phyloP scores from a whole-genome alignment of 2,797 vertebrate species.

The Phoebastria nigripes region DNA sequence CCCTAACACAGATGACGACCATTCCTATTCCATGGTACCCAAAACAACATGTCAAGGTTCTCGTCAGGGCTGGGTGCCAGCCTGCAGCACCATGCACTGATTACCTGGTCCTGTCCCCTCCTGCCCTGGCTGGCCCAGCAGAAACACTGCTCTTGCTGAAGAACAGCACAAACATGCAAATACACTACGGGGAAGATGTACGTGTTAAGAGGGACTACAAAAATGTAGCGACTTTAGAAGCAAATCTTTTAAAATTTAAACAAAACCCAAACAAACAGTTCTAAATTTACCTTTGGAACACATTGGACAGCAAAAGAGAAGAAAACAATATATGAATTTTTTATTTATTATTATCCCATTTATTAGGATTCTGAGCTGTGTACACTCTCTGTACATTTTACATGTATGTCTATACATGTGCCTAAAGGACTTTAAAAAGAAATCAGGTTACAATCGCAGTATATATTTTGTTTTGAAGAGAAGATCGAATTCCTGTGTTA shows the following conservation, averaged over 20 bases:
- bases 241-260: background rate
- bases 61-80: background rate
- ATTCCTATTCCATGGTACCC: background rate
- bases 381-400: background rate
- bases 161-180: background rate
- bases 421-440: background rate
- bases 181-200: accelerated
- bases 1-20: background rate
- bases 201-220: background rate
- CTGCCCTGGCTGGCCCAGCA: background rate
- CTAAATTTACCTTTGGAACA: background rate
- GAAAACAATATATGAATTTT: background rate
- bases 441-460: background rate
- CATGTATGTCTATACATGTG: too few relatives aligned
- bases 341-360: background rate
- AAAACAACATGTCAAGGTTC: background rate
- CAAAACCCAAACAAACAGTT: background rate
- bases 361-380: background rate
- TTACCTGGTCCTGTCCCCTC: background rate
- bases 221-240: background rate
- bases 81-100: background rate
- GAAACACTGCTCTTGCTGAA: background rate
- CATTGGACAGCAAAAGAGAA: background rate
- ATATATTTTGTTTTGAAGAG: background rate
- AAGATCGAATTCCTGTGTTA: background rate